A percentile compares a stretch with the other conserved stretches of the same genome.
Conservation (phyloP, 2,797 vertebrate genomes). For the Luscinia luscinia region DNA sequence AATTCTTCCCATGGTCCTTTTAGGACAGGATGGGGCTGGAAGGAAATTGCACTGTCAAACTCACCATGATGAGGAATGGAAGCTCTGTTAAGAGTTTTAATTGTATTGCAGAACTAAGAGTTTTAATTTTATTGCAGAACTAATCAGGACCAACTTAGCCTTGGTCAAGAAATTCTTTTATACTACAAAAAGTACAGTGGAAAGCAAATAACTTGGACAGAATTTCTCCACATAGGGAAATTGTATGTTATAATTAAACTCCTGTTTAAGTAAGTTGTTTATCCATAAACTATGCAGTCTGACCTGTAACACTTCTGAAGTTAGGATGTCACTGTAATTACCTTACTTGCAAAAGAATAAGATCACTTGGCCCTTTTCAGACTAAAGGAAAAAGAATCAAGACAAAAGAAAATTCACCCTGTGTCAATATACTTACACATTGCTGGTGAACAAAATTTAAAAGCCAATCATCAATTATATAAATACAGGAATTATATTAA, state of each 20-base stretch:
- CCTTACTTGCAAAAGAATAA: background rate
- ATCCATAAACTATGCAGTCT: background rate
- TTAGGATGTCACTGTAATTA: background rate
- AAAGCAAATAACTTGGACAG: background rate
- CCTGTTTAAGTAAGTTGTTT: background rate
- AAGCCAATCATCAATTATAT: background rate
- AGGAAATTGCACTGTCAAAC: background rate
- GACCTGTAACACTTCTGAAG: background rate
- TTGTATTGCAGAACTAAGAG: background rate
- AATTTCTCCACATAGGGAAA: background rate
- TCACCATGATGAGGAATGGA: background rate
- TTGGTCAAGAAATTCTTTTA: background rate
- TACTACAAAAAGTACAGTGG: background rate
- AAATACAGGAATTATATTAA: background rate
- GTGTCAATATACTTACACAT: background rate
- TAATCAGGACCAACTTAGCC: background rate
- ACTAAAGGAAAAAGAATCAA: background rate
- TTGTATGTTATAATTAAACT: background rate
- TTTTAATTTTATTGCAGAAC: background rate
- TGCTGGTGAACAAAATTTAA: background rate
- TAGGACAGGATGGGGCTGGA: background rate
- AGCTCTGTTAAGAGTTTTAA: background rate
- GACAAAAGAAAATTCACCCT: background rate
- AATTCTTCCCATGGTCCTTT: background rate
- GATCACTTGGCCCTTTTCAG: background rate